Evolutionary conservation across 2,113 vertebrate species (phyloP), one percentile per base, ranked within the genome.

Genomic region (Hippocampus guttulatus): DNA sequence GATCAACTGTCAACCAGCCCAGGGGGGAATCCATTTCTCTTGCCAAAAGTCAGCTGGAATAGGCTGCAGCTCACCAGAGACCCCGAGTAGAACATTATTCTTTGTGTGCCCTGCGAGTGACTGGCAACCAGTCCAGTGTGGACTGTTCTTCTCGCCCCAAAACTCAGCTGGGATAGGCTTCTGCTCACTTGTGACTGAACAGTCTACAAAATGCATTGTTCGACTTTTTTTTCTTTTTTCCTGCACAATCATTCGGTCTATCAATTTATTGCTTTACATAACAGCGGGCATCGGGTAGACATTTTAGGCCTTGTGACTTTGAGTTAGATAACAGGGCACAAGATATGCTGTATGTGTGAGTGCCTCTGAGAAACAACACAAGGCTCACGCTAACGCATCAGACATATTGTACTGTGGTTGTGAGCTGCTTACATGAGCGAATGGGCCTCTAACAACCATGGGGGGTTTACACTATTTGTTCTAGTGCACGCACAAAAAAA

Each of bases 321-420:
- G 67, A 33, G 68, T 84, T 89, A 86, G 76, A 78, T 87, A 85
- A 88, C 78, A 78, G 67, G 51, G 67, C 41, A 69, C 70, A 79
- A 77, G 76, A 84, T 86, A 81, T 75, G 65, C 70, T 74, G 64
- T 67, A 63, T 77, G 72, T 57, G 33, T 27, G 40, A 10, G 38
- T 43, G 67, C 64, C 63, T 76, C 52, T 23, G 54, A 66, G 64
- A 23, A 75, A 64, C 21, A 75, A 71, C 67, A 78, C 47, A 58
- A 58, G 51, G 61, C 71, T 79, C 41, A 69, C 20, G 33, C 5
- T 47, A 30, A 80, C 74, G 33, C 63, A 69, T 57, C 40, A 25
- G 55, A 76, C 64, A 12, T 49, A 70, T 74, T 67, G 2, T 38
- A 54, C n/a, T 63, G 57, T 55, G 54, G 40, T 18, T 52, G 66